Conservation (phyloP, 2,888 invertebrate species). For the Hirtodrosophila alboralis region DNA sequence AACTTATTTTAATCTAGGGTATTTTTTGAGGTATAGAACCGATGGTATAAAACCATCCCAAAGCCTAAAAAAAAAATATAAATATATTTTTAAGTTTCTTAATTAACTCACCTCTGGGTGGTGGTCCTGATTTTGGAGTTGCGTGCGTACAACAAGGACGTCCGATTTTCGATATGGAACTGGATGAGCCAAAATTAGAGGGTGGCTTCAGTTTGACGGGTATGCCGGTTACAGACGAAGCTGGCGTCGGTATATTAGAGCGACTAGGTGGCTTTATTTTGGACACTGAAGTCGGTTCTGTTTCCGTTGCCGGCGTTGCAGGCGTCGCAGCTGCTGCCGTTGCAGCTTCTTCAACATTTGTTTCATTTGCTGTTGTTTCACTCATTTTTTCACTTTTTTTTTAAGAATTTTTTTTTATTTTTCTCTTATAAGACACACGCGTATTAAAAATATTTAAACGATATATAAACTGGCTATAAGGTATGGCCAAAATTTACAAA, state of each 20-base stretch:
- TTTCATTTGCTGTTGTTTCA: slow-evolving; percentile 53
- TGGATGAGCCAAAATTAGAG: slow-evolving; percentile 71
- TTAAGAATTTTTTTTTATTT: slow-evolving; percentile 18
- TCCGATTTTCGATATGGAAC: slow-evolving; percentile 80
- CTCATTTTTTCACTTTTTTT: slow-evolving; percentile 72
- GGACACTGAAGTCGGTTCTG: slow-evolving; percentile 15
- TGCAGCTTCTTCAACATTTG: slow-evolving; percentile 26
- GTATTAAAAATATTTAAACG: slow-evolving; percentile 41
- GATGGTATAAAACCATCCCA: no score
- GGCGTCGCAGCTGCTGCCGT: slow-evolving; percentile 9
- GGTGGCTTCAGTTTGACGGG: slow-evolving; percentile 69
- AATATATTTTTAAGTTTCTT: neutral
- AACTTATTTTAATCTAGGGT: no score
- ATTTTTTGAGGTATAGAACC: no score
- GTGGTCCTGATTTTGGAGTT: slow-evolving; percentile 80
- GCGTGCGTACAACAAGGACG: slow-evolving; percentile 77
- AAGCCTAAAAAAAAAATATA: no score
- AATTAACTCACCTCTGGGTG: slow-evolving; percentile 76
- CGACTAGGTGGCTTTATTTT: slow-evolving; percentile 29
- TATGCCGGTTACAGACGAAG: slow-evolving; percentile 71
- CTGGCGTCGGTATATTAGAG: slow-evolving; percentile 72
- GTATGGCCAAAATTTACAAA: slow-evolving; percentile 16
- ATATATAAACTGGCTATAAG: slow-evolving; percentile 29
- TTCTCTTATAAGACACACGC: slow-evolving; percentile 54
- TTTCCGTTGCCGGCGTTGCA: slow-evolving; percentile 3